phyloP scores from a whole-genome alignment of 2,113 vertebrate species.

The Dipodomys merriami region DNA sequence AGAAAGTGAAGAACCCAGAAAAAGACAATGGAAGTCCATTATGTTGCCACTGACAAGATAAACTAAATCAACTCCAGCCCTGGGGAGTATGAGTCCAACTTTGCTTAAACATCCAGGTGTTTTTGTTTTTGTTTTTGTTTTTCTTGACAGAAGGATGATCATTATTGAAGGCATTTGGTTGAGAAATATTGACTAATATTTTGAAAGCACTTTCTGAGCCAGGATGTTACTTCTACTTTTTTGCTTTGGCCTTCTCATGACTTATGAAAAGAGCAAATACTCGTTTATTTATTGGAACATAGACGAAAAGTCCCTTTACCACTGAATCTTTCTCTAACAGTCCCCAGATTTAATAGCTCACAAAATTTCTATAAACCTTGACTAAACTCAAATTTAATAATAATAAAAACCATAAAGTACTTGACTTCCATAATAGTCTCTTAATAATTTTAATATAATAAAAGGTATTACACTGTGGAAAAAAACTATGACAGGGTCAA shows the following conservation, averaged over 20 bases:
- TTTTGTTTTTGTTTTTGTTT: background rate
- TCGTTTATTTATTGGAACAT: background rate
- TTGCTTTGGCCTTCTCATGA: background rate
- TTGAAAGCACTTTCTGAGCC: background rate
- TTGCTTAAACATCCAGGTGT: background rate
- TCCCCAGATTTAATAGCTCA: conserved; percentile 30
- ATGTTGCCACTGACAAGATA: background rate
- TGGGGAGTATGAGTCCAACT: background rate
- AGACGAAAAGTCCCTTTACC: background rate
- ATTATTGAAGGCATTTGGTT: background rate
- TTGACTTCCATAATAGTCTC: background rate
- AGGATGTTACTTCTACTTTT: background rate
- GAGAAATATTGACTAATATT: conserved; percentile 1
- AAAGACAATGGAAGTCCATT: rapidly evolving
- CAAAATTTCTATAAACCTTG: background rate
- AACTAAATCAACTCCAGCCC: background rate
- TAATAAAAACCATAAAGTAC: background rate
- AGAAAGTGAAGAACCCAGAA: too few species aligned
- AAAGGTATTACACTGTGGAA: background rate
- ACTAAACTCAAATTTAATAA: background rate
- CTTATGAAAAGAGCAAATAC: background rate
- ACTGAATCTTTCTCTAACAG: conserved; percentile 13
- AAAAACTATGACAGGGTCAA: background rate
- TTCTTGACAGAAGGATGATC: background rate
- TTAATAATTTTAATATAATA: background rate